Evolutionary conservation across 1,140 invertebrate species (phyloP), one percentile per base, ranked within the genome.

Genomic region (Phortica variegata): DNA sequence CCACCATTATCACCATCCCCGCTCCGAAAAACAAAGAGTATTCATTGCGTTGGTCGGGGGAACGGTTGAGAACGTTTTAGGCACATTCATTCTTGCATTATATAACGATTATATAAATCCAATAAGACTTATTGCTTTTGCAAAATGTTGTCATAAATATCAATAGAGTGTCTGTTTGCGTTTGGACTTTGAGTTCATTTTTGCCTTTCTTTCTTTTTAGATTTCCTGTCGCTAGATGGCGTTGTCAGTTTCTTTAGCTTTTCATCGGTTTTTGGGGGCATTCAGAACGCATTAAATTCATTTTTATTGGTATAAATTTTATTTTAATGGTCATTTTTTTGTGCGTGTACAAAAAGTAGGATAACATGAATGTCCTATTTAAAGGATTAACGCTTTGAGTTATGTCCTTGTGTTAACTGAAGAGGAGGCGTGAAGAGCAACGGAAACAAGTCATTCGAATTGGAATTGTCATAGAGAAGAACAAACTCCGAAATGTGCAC

Each of bases 301-400:
- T n/a, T n/a, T 60, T 59, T 60, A 60, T 60, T 58, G 65, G 61
- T 61, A 69, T 70, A 69, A 69, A 69, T 70, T 70, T 56, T 54
- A 60, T 70, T 69, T 69, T 69, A 69, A 69, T 69, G 65, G 65
- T 42, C 65, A 50, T 54, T 51, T 58, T 60, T 62, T 45, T 52
- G 36, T 20, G 41, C 31, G 26, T 21, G n/a, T 36, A 21, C 10
- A 10, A 33, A 17, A 15, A 23, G 55, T 31, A 31, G 65, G 65
- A 70, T 70, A 70, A 70, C 65, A 71, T 54, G 58, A 70, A 70
- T 65, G 65, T 70, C 65, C 65, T 69, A 69, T 69, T 69, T 69
- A 69, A 69, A 69, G 65, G 65, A 69, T 69, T 69, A 69, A 58
- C 65, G 36, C 56, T 46, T 52, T 69, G 65, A 69, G 52, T 69